Evolutionary conservation across 2,113 vertebrate genomes (phyloP), one percentile per base, ranked within the genome.

Genomic region (Embiotoca jacksoni): DNA sequence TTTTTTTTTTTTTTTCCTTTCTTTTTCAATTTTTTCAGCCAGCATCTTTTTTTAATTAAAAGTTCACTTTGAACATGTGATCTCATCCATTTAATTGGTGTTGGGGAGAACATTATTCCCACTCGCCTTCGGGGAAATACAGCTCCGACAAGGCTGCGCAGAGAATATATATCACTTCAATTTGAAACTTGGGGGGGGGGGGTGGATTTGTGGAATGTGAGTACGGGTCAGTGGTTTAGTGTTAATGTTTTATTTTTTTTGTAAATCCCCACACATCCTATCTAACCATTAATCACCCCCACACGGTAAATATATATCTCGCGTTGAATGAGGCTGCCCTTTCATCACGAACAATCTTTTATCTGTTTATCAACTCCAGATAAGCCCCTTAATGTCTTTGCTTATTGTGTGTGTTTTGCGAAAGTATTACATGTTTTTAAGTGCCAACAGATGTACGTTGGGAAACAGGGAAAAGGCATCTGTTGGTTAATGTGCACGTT

Each of bases 81-180:
- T 81, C 74, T 84, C 78, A 84, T 80, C 83, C 80, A 80, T 88
- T 82, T 86, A 84, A 86, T 84, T 84, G 75, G 53, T 55, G 58
- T 15, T 59, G 36, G 52, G 65, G 72, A 80, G 80, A 85, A 66
- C 82, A 81, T 82, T 78, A 80, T 62, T 84, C 68, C 66, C 30
- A 0, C 52, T 59, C 13, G 70, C 74, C 87, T 80, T 77, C 4
- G 31, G 77, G 82, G 82, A 81, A 79, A 80, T 77, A 50, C 30
- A 15, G 53, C 50, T 66, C 68, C 6, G 2, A 80, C 80, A 55
- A 53, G 61, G 15, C 39, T 32, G 65, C 30, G 1, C 23, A 16
- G 67, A 69, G 71, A 71, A 82, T 72, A 81, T 79, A 71, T 77
- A 86, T 87, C 76, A 76, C 44, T 78, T 56, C 46, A 67, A 11